Percentiles rank a stretch among this genome's conserved stretches.
Conservation (phyloP, 1,140 invertebrate species). For the Berghia stephanieae region DNA sequence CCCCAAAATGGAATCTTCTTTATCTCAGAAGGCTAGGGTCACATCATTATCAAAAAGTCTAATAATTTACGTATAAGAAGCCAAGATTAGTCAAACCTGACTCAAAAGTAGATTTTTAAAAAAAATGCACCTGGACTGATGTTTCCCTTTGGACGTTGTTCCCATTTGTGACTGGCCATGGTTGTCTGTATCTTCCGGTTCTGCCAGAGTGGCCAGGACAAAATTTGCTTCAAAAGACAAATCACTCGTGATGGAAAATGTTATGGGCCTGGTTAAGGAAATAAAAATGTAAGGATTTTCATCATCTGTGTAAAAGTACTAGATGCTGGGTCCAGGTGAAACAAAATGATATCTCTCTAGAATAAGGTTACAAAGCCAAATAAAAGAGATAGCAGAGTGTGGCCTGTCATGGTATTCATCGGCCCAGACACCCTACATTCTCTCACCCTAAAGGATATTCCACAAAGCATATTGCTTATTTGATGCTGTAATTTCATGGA, state of each 20-base stretch:
- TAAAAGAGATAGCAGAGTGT: too few relatives aligned
- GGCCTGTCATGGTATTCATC: too few relatives aligned
- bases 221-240: conserved; percentile 79
- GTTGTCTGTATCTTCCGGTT: conserved; percentile 31
- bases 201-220: conserved; percentile 79
- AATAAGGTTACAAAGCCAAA: too few relatives aligned
- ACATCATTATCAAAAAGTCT: background rate
- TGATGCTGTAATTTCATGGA: too few relatives aligned
- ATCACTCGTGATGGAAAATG: conserved; percentile 75
- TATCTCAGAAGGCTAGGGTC: too few relatives aligned
- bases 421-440: too few relatives aligned
- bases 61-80: background rate
- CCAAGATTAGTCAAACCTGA: background rate
- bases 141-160: background rate
- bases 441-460: too few relatives aligned
- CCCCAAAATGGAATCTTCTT: too few relatives aligned
- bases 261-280: conserved; percentile 57
- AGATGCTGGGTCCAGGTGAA: too few relatives aligned
- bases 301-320: too few relatives aligned
- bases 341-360: too few relatives aligned
- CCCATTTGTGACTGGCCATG: background rate
- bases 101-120: background rate
- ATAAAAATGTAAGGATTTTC: background rate
- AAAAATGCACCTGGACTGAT: background rate
- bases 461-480: too few relatives aligned